Conservation (phyloP, 1,140 invertebrate genomes). For the Drosophila watanabei region DNA sequence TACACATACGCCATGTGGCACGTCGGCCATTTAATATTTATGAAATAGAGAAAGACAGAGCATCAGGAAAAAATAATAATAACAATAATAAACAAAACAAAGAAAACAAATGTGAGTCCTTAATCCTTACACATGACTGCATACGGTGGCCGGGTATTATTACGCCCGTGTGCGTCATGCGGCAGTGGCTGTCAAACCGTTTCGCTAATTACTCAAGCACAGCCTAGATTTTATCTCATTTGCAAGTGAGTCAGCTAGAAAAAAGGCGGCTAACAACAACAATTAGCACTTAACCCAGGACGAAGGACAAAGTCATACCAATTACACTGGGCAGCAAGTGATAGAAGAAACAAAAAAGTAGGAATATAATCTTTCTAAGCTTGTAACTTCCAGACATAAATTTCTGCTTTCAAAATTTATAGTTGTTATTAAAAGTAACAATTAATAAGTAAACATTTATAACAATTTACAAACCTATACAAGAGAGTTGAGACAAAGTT, state of each 20-base stretch:
- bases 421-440: background rate
- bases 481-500: background rate
- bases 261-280: conserved; percentile 37
- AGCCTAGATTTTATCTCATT: conserved; percentile 46
- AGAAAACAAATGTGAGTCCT: conserved; percentile 21
- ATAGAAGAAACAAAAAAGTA: no score
- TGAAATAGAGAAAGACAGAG: conserved; percentile 26
- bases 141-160: conserved; percentile 15
- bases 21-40: conserved; percentile 67
- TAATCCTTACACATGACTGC: conserved; percentile 31
- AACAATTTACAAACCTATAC: background rate
- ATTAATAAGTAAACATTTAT: background rate
- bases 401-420: background rate
- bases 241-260: conserved; percentile 28
- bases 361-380: background rate
- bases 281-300: conserved; percentile 55
- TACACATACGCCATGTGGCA: conserved; percentile 58
- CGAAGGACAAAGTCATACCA: conserved; percentile 24
- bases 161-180: conserved; percentile 48
- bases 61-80: background rate
- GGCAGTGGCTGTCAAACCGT: conserved; percentile 47
- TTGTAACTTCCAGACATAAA: background rate
- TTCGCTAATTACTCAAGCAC: conserved; percentile 48
- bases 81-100: conserved; percentile 7
- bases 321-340: conserved; percentile 51